Evolutionary conservation across 2,797 vertebrate species (phyloP).

Genomic region (Platalea minor): DNA sequence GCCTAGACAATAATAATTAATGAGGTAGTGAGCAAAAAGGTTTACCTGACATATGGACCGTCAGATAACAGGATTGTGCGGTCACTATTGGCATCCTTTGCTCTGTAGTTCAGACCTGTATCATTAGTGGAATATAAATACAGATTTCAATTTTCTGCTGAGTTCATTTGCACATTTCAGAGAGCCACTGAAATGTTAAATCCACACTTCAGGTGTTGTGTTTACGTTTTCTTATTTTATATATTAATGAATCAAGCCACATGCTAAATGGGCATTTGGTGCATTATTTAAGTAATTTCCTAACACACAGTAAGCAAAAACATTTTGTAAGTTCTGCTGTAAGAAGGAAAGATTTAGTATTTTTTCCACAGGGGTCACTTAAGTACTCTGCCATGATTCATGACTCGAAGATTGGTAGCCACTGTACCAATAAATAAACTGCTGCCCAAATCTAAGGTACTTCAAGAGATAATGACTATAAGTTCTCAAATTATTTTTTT

Average conservation of each 20-base stretch:
- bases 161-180: not conserved
- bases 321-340: not conserved
- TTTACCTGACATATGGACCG: not conserved
- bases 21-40: not conserved
- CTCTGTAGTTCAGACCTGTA: not conserved
- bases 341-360: slow-evolving; percentile 27
- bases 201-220: not conserved
- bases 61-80: not conserved
- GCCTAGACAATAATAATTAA: not conserved
- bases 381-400: slow-evolving; percentile 12
- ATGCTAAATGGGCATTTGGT: not conserved
- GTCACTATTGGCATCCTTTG: not conserved
- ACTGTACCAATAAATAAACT: not conserved
- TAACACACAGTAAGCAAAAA: not conserved
- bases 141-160: not conserved
- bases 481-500: not conserved
- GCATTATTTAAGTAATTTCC: slow-evolving; percentile 15
- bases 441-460: not conserved
- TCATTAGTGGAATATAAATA: not conserved
- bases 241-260: not conserved
- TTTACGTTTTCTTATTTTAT: not conserved
- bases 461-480: slow-evolving; percentile 22
- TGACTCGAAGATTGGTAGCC: not conserved
- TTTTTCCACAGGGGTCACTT: slow-evolving; percentile 24
- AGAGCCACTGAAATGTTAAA: not conserved